Base-by-base conservation (phyloP, 2,797 vertebrate genomes). In the Alauda arvensis region DNA sequence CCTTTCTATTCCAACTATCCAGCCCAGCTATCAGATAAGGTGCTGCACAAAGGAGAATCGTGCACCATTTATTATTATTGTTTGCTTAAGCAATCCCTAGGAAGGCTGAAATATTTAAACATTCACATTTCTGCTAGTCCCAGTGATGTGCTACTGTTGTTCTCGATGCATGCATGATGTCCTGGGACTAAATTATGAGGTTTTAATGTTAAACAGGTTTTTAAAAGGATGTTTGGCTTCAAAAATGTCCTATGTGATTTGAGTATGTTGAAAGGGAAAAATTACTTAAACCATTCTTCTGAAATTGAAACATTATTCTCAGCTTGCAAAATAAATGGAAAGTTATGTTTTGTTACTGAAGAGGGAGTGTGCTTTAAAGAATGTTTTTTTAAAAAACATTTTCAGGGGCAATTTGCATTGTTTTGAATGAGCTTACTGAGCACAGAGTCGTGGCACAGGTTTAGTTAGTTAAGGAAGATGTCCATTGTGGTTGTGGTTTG, bases 221-320 rank as follows among this genome's bases (percentile, higher is more conserved):
- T 74, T 61, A 19, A 83, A 83, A 91, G 26, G n/a, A 74, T 86
- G 33, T 87, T 87, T 85, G 75, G 53, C 90, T 90, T 92, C 57
- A 10, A 21, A 87, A 89, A 78, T 31, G 20, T 28, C 77, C 46
- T 67, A 0, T 70, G 87, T 74, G 70, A 89, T 87, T 76, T 84
- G 65, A 88, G 55, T 48, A 84, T 3, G 1, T 39, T 18, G 66
- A 82, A 89, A 90, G 68, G 68, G 49, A 91, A 92, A 82, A 74
- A 70, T 46, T 8, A 87, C 77, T 87, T 85, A 39, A 77, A 56
- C 65, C 55, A 80, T 71, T 81, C 46, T 68, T 68, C 68, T 83
- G 80, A 82, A 87, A 82, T 49, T 52, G 77, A 71, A 84, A 52
- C 83, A 59, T 74, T 70, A 57, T 79, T 65, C 80, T 70, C 80